These are phyloP conservation scores for Diadema setosum DNA, from an alignment of 35 echinoderm and acorn worm genomes.

Conservation along the genomic window DNA sequence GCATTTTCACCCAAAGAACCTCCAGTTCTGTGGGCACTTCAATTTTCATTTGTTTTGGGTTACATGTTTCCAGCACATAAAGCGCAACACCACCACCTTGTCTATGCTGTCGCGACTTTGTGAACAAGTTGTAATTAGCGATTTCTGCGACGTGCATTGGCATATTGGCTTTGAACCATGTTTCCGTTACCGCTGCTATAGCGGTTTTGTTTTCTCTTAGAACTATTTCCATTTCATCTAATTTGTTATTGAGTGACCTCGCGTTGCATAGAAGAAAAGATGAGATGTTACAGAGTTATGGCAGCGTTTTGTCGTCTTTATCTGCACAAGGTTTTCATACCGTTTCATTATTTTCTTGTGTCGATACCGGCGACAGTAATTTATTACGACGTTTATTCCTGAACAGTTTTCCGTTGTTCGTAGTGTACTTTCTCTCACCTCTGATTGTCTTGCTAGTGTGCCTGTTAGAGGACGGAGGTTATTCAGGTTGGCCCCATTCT, in stretches of 20 bases:
- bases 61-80: neutral
- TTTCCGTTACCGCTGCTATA: neutral
- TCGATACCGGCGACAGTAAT: neutral
- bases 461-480: neutral
- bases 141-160: neutral
- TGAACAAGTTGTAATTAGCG: neutral
- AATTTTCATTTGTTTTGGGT: neutral
- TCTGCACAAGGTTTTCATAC: neutral
- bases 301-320: neutral
- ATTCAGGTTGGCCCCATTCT: neutral
- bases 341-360: neutral
- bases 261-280: neutral
- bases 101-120: neutral
- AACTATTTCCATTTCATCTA: slow-evolving; percentile 16
- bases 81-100: slow-evolving; percentile 28
- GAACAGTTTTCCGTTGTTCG: neutral
- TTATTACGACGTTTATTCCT: neutral
- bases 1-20: slow-evolving; percentile 27
- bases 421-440: neutral
- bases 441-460: neutral
- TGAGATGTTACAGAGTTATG: neutral
- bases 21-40: slow-evolving; percentile 14
- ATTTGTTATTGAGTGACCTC: neutral
- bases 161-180: neutral
- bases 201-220: neutral